phyloP scores from a whole-genome alignment of 2,113 vertebrate species.

The Herpetotheres cachinnans region DNA sequence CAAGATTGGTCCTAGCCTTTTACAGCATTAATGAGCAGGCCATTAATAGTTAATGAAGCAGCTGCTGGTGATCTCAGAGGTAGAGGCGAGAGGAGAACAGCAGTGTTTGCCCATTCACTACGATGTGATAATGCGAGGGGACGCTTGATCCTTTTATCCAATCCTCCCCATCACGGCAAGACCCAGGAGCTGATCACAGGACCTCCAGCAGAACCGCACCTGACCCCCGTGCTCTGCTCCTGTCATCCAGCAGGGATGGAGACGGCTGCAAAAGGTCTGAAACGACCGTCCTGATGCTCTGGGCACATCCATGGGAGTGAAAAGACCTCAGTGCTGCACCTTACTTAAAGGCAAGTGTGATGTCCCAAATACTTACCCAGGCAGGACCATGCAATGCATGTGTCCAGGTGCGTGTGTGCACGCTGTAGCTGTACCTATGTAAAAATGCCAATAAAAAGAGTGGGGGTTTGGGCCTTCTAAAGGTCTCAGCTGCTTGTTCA shows the following conservation, averaged over 20 bases:
- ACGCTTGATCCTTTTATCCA: background rate
- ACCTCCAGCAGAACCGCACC: background rate
- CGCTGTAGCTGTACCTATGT: accelerated
- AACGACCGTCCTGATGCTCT: accelerated
- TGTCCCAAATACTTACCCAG: background rate
- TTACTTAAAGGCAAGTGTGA: background rate
- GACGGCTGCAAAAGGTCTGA: background rate
- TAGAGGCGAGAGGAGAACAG: constrained; percentile 5
- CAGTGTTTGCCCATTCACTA: background rate
- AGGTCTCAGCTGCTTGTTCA: background rate
- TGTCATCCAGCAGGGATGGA: background rate
- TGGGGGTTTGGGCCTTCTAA: background rate
- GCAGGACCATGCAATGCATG: background rate
- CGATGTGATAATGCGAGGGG: background rate
- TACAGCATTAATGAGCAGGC: constrained; percentile 62
- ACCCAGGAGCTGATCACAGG: background rate
- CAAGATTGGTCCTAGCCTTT: constrained; percentile 58
- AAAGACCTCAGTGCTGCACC: background rate
- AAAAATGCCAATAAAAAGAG: background rate
- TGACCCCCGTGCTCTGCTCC: background rate
- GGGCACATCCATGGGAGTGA: accelerated
- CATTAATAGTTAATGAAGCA: constrained; percentile 68
- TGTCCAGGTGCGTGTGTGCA: accelerated
- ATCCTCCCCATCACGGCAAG: background rate
- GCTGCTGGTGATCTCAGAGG: constrained; percentile 57